phyloP scores from a whole-genome alignment of 2,888 invertebrate genomes.

The Hanleya hanleyi region DNA sequence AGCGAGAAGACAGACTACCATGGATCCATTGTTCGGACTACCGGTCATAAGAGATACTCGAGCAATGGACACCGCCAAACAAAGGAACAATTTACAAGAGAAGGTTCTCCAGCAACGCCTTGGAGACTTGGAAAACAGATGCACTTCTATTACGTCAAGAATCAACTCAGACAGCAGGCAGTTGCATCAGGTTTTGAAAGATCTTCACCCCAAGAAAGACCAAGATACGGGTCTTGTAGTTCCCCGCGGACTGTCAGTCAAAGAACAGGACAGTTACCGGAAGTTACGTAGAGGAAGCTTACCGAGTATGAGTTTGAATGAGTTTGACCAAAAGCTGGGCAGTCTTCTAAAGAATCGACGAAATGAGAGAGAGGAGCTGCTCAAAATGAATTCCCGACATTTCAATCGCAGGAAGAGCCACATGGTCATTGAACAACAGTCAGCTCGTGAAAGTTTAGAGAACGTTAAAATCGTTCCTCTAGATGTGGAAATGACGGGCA shows the following conservation, averaged over 20 bases:
- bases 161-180: not conserved
- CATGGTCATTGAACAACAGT: too few species aligned
- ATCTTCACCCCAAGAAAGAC: not conserved
- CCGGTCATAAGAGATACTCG: conserved; percentile 23
- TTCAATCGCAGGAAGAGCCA: too few species aligned
- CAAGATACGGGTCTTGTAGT: not conserved
- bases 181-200: not conserved
- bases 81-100: conserved; percentile 22
- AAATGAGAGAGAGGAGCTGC: too few species aligned
- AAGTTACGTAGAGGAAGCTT: not conserved
- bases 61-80: conserved; percentile 26
- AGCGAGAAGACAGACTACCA: too few species aligned
- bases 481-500: too few species aligned
- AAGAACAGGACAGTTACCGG: not conserved
- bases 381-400: too few species aligned
- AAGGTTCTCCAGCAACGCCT: conserved; percentile 11
- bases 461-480: too few species aligned
- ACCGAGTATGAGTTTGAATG: conserved; percentile 19
- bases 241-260: conserved; percentile 8
- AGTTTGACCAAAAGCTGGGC: conserved; percentile 11
- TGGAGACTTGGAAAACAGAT: not conserved
- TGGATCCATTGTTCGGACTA: conserved; percentile 30
- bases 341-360: too few species aligned
- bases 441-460: too few species aligned
- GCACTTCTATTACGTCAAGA: conserved; percentile 1